phyloP scores from a whole-genome alignment of 2,888 invertebrate genomes.

The Hololepta plana region DNA sequence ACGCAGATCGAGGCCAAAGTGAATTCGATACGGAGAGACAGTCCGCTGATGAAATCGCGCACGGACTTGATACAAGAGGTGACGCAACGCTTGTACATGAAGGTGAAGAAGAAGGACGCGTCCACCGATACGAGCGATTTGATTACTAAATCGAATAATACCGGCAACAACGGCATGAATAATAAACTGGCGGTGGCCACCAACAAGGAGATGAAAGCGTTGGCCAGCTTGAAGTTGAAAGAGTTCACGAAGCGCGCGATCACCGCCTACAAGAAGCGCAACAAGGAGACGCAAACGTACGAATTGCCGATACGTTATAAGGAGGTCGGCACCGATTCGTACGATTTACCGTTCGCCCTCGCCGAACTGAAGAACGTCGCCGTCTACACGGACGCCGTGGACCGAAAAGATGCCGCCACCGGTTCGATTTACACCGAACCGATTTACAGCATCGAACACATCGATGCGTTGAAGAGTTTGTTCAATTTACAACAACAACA shows the following conservation, averaged over 20 bases:
- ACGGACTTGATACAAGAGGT: conserved; percentile 55
- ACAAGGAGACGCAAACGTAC: conserved; percentile 39
- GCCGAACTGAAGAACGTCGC: conserved; percentile 22
- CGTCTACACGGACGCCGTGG: conserved; percentile 25
- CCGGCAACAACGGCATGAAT: conserved; percentile 25
- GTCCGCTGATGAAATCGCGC: conserved; percentile 29
- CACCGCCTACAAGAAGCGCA: conserved; percentile 31
- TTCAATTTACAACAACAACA: too few relatives aligned
- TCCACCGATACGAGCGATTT: conserved; percentile 21
- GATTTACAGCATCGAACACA: conserved; percentile 3
- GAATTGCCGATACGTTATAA: conserved; percentile 31
- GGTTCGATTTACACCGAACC: conserved; percentile 11
- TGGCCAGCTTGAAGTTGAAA: conserved; percentile 34
- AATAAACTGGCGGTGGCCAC: conserved; percentile 36
- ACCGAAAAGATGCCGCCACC: conserved; percentile 29
- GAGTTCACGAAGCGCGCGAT: conserved; percentile 40
- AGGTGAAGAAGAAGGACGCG: conserved; percentile 34
- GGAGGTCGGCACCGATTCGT: conserved; percentile 36
- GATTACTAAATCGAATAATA: conserved; percentile 32
- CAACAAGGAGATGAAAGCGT: conserved; percentile 17
- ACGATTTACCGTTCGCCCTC: conserved; percentile 31
- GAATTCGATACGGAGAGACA: too few relatives aligned
- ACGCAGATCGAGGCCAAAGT: conserved; percentile 16
- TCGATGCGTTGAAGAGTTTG: conserved; percentile 10
- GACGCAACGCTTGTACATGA: conserved; percentile 46